Percentiles rank a stretch among this genome's conserved stretches.
Evolutionary conservation across 2,113 vertebrate genomes (phyloP).

Genomic region (Tupaia chinensis): DNA sequence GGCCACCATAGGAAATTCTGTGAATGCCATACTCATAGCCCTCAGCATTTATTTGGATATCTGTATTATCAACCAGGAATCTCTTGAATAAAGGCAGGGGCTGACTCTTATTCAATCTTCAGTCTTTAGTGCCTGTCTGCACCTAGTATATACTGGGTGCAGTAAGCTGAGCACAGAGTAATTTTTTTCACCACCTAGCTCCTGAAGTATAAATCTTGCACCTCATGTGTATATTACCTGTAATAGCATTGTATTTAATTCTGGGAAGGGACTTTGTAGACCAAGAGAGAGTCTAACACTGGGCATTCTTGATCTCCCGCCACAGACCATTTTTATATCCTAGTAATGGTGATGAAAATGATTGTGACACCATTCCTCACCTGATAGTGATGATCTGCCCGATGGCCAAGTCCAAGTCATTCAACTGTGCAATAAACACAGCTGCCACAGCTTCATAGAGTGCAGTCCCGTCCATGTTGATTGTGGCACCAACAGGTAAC

Average conservation of each 20-base stretch:
- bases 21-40: neutral
- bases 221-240: neutral
- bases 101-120: neutral
- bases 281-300: neutral
- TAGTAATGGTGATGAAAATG: neutral
- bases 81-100: neutral
- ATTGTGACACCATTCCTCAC: slow-evolving; percentile 80
- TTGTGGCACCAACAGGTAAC: slow-evolving; percentile 97
- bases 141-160: neutral
- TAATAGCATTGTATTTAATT: neutral
- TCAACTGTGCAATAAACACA: slow-evolving; percentile 97
- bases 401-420: slow-evolving; percentile 91
- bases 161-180: neutral
- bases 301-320: neutral
- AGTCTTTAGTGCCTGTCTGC: neutral
- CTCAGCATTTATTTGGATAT: neutral
- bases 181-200: neutral
- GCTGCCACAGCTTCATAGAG: slow-evolving; percentile 98
- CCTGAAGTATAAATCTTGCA: neutral
- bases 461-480: slow-evolving; percentile 99
- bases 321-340: neutral
- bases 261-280: neutral
- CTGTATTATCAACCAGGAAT: too few relatives aligned
- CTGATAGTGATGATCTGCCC: slow-evolving; percentile 98
- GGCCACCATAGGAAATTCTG: neutral